A percentile compares a stretch with the other conserved stretches of the same genome.
Conservation (phyloP, 2,888 invertebrate species). For the Antheraea yamamai region DNA sequence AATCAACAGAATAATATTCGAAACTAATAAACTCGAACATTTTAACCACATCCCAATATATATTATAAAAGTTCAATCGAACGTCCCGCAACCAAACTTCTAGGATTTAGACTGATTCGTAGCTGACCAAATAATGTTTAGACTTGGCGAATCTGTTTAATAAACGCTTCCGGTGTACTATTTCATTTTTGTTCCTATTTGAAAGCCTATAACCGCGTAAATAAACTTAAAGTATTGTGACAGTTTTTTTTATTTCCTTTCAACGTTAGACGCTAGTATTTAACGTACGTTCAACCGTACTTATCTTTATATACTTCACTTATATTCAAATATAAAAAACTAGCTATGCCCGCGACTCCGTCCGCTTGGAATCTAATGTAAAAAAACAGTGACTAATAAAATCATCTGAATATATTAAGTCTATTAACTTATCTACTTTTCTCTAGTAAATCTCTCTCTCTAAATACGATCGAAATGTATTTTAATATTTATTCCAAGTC, state of each 20-base stretch:
- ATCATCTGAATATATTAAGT: too few relatives aligned
- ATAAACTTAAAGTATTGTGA: neutral
- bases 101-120: neutral
- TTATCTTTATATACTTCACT: too few relatives aligned
- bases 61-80: neutral
- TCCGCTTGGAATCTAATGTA: too few relatives aligned
- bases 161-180: neutral
- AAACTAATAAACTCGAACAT: neutral
- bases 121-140: neutral
- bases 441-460: too few relatives aligned
- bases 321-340: neutral
- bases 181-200: neutral
- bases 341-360: neutral
- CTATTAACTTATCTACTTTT: too few relatives aligned
- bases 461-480: too few relatives aligned
- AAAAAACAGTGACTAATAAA: too few relatives aligned
- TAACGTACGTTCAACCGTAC: neutral
- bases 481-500: too few relatives aligned
- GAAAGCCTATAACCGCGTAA: neutral
- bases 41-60: neutral
- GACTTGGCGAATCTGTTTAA: neutral
- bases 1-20: neutral
- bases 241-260: slow-evolving; percentile 14
- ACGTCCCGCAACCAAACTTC: neutral
- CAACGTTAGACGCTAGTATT: neutral